Percentiles rank a stretch among this genome's conserved stretches.
phyloP scores from a whole-genome alignment of 2,888 invertebrate species.

The Conus canariensis region DNA sequence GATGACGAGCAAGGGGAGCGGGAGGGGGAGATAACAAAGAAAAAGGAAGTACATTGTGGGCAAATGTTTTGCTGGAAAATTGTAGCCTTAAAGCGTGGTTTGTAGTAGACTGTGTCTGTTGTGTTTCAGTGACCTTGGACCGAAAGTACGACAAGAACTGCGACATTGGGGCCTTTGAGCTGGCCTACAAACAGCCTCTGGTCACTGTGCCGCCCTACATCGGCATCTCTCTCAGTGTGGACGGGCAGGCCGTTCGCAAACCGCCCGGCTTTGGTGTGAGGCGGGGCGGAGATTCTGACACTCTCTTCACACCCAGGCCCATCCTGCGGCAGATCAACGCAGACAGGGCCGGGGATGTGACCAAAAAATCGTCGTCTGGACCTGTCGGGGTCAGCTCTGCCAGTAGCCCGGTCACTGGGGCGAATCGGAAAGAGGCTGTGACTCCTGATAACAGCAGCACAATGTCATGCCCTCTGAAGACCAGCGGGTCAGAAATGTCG shows the following conservation, averaged over 20 bases:
- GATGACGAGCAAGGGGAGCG: too few relatives aligned
- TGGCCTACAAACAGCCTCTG: conserved; percentile 76
- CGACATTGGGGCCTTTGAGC: conserved; percentile 77
- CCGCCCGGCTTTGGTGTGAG: conserved; percentile 46
- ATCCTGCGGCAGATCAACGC: conserved; percentile 38
- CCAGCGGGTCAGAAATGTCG: background rate
- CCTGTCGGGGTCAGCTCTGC: background rate
- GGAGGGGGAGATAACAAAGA: too few relatives aligned
- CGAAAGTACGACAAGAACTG: conserved; percentile 75
- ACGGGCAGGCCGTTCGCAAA: conserved; percentile 67
- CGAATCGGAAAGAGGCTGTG: conserved; percentile 11
- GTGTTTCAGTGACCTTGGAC: conserved; percentile 77
- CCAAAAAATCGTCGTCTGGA: conserved; percentile 23
- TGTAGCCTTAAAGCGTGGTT: too few relatives aligned
- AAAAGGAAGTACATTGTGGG: too few relatives aligned
- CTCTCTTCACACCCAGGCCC: conserved; percentile 47
- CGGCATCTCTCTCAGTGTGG: conserved; percentile 76
- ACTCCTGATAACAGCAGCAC: conserved; percentile 14
- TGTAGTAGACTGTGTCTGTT: too few relatives aligned
- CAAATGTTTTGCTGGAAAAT: too few relatives aligned
- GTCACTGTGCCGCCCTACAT: conserved; percentile 78
- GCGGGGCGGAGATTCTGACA: conserved; percentile 39
- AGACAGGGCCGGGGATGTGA: background rate
- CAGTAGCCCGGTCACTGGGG: background rate
- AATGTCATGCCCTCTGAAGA: conserved; percentile 18